Evolutionary conservation across 2,888 invertebrate species (phyloP).

Genomic region (Mesorhabditis sp.): DNA sequence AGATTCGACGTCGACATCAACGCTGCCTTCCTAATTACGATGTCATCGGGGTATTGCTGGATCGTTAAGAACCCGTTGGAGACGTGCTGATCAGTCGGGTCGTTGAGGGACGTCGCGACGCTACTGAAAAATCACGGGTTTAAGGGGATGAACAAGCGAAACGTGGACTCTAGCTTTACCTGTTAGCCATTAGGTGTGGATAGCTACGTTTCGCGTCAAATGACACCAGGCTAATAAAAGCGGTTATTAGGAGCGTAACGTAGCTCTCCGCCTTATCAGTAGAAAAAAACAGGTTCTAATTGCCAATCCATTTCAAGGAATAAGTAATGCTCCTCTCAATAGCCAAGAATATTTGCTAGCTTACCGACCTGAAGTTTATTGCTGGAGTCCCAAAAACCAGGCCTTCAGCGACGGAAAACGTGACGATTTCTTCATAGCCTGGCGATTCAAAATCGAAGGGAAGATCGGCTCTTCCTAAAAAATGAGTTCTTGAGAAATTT

Average conservation of each 20-base stretch:
- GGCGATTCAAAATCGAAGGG: slow-evolving; percentile 30
- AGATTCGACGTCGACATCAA: slow-evolving; percentile 30
- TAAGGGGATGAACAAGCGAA: not conserved
- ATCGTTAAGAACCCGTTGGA: slow-evolving; percentile 36
- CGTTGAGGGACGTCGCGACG: slow-evolving; percentile 21
- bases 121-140: slow-evolving; percentile 17
- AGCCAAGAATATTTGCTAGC: not conserved
- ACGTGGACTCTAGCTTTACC: not conserved
- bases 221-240: too few relatives aligned
- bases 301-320: too few relatives aligned
- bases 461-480: slow-evolving; percentile 29
- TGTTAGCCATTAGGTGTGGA: not conserved
- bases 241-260: too few relatives aligned
- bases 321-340: too few relatives aligned
- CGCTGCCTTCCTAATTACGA: slow-evolving; percentile 19
- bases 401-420: slow-evolving; percentile 30
- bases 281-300: too few relatives aligned
- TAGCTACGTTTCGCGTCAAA: not conserved
- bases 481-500: not conserved
- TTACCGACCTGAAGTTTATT: slow-evolving; percentile 36
- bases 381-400: slow-evolving; percentile 39
- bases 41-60: slow-evolving; percentile 30
- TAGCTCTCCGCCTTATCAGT: too few relatives aligned
- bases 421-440: slow-evolving; percentile 33
- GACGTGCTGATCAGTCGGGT: slow-evolving; percentile 26